These are phyloP conservation scores for Cactoblastis cactorum DNA, from an alignment of 2,888 invertebrate species.

Conservation along the genomic window DNA sequence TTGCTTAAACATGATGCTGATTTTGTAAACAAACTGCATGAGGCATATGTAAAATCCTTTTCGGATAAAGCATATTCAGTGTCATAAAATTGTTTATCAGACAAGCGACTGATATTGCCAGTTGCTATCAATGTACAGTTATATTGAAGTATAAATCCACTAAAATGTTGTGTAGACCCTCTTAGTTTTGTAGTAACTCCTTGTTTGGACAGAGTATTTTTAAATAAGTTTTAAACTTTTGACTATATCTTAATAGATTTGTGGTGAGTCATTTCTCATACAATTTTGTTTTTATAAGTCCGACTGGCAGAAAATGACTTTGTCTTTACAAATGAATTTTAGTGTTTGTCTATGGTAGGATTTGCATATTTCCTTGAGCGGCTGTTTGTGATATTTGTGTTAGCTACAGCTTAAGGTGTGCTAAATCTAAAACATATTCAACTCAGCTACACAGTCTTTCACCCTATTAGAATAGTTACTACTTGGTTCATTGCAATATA, in stretches of 20 bases:
- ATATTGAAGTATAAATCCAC: slow-evolving; percentile 69
- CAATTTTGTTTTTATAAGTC: neutral
- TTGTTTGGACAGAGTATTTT: slow-evolving; percentile 69
- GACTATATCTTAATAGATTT: slow-evolving; percentile 48
- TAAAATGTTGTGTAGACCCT: slow-evolving; percentile 63
- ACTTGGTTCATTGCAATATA: slow-evolving; percentile 45
- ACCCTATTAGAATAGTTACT: slow-evolving; percentile 36
- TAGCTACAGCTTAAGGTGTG: slow-evolving; percentile 52
- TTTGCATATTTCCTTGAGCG: slow-evolving; percentile 51
- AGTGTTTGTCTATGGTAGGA: slow-evolving; percentile 42
- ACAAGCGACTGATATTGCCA: slow-evolving; percentile 44
- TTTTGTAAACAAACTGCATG: slow-evolving; percentile 93
- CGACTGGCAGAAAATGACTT: neutral
- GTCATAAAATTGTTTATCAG: slow-evolving; percentile 57
- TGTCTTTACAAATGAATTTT: slow-evolving; percentile 70
- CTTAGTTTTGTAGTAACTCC: slow-evolving; percentile 65
- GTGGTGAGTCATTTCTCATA: neutral
- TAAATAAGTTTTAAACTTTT: slow-evolving; percentile 74
- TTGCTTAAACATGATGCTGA: slow-evolving; percentile 92
- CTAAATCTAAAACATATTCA: slow-evolving; percentile 34
- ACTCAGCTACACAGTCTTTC: slow-evolving; percentile 23
- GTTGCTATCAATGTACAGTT: slow-evolving; percentile 65
- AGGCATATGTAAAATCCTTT: slow-evolving; percentile 94
- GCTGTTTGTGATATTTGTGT: slow-evolving; percentile 69
- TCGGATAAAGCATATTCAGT: slow-evolving; percentile 80